Conservation (phyloP, 1,140 invertebrate genomes). For the Ips typographus region DNA sequence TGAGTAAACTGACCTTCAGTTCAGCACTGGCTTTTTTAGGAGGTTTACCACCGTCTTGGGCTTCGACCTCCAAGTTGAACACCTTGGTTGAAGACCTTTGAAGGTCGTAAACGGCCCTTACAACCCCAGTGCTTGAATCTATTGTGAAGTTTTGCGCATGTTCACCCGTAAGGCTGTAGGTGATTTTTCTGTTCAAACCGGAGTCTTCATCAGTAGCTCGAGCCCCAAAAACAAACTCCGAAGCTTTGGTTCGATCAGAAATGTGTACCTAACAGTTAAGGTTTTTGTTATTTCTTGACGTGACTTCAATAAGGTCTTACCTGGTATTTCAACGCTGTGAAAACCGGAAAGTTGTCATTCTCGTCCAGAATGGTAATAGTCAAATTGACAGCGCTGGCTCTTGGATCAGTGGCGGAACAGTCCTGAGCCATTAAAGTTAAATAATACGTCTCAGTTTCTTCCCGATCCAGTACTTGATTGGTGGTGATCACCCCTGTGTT, state of each 20-base stretch:
- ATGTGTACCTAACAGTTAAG: slow-evolving; percentile 61
- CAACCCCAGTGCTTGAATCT: slow-evolving; percentile 77
- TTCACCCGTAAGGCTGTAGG: slow-evolving; percentile 75
- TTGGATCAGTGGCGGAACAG: slow-evolving; percentile 77
- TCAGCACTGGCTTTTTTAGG: slow-evolving; percentile 67
- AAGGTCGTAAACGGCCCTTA: slow-evolving; percentile 68
- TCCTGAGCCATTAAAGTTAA: slow-evolving; percentile 85
- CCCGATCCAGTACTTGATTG: slow-evolving; percentile 72
- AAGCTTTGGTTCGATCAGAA: slow-evolving; percentile 72
- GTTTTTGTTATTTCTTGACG: background rate
- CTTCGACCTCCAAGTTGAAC: slow-evolving; percentile 73
- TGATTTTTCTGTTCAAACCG: slow-evolving; percentile 75
- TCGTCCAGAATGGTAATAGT: slow-evolving; percentile 78
- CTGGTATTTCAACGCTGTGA: slow-evolving; percentile 69
- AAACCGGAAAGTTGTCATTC: slow-evolving; percentile 86
- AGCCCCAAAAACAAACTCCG: slow-evolving; percentile 86
- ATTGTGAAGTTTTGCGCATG: slow-evolving; percentile 77
- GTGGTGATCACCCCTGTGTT: slow-evolving; percentile 77
- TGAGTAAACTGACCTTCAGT: slow-evolving; percentile 58
- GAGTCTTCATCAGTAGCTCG: slow-evolving; percentile 79
- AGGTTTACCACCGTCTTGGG: slow-evolving; percentile 67
- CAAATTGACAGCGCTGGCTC: slow-evolving; percentile 76
- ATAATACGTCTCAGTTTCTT: slow-evolving; percentile 73
- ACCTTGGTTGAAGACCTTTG: slow-evolving; percentile 54
- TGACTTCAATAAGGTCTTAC: background rate